A percentile compares a stretch with the other conserved stretches of the same genome.
These are phyloP conservation scores for Aphelenchoides besseyi DNA, from an alignment of 1,140 invertebrate genomes.

Conservation along the genomic window DNA sequence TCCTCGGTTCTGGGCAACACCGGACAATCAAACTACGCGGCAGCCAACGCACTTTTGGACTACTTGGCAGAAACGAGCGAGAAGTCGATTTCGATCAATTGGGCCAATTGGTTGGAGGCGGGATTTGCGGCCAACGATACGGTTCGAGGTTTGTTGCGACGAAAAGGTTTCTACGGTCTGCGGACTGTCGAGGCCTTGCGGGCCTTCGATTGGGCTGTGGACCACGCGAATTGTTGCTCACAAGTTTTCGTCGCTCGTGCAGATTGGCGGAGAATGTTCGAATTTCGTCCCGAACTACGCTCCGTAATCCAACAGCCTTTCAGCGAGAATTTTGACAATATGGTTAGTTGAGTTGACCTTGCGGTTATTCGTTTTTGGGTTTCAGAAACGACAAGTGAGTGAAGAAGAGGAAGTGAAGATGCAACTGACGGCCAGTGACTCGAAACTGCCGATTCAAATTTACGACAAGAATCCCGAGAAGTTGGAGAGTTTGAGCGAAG, in stretches of 20 bases:
- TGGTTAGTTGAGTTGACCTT: too few species aligned
- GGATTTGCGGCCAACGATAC: conserved; percentile 30
- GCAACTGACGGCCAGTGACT: neutral
- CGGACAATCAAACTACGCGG: conserved; percentile 36
- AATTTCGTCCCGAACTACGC: conserved; percentile 33
- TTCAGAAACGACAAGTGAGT: too few species aligned
- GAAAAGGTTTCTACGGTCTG: conserved; percentile 28
- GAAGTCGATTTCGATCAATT: conserved; percentile 24
- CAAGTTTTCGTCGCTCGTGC: conserved; percentile 31
- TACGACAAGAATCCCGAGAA: neutral
- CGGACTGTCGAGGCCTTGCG: conserved; percentile 26
- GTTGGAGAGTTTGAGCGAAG: neutral
- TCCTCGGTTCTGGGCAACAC: conserved; percentile 33
- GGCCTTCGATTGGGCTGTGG: conserved; percentile 24
- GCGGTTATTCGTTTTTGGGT: too few species aligned
- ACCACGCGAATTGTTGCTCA: neutral
- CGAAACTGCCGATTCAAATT: neutral
- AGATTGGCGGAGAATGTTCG: conserved; percentile 27
- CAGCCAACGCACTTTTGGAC: conserved; percentile 32
- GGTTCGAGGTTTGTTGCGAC: conserved; percentile 14
- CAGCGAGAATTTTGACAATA: too few species aligned
- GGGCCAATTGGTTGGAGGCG: conserved; percentile 42
- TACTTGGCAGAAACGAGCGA: neutral
- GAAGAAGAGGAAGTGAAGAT: neutral
- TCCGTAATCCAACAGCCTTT: neutral